Percentiles rank a stretch among this genome's conserved stretches.
Evolutionary conservation across 2,797 vertebrate species (phyloP).

Genomic region (Lagorchestes hirsutus): DNA sequence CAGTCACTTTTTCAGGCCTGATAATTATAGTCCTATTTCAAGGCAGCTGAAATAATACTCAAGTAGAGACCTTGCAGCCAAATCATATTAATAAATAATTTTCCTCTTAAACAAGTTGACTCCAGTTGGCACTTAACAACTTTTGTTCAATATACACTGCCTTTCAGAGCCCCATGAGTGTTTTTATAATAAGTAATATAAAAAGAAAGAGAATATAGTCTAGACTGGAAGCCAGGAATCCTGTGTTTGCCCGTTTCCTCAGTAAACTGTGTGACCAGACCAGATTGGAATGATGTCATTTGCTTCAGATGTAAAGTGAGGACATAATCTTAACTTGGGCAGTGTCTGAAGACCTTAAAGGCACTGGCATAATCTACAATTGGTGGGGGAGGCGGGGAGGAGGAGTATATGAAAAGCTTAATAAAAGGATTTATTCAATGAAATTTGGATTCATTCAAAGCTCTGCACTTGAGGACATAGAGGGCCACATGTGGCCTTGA

Average conservation of each 20-base stretch:
- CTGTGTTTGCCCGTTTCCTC: constrained; percentile 21
- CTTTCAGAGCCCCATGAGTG: constrained; percentile 51
- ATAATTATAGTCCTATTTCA: constrained; percentile 56
- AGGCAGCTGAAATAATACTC: constrained; percentile 39
- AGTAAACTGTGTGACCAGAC: not conserved
- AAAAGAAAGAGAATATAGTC: constrained; percentile 43
- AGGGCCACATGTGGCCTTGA: too few species aligned
- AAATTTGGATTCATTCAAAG: too few species aligned
- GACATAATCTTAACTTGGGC: constrained; percentile 23
- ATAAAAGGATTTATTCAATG: too few species aligned
- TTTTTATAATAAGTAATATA: constrained; percentile 63
- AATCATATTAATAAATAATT: constrained; percentile 65
- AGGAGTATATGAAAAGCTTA: not conserved
- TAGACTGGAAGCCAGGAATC: constrained; percentile 50
- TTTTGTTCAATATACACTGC: constrained; percentile 5
- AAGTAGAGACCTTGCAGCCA: constrained; percentile 44
- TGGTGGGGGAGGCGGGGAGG: not conserved
- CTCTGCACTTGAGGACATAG: too few species aligned
- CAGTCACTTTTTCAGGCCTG: constrained; percentile 12
- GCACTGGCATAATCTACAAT: not conserved
- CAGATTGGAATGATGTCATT: constrained; percentile 21
- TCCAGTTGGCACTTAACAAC: constrained; percentile 59
- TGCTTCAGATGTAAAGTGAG: not conserved
- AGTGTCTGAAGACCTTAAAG: not conserved
- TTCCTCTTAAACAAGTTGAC: constrained; percentile 59